phyloP scores from a whole-genome alignment of 92 coral and sea anemone genomes.

The Diadumene lineata region DNA sequence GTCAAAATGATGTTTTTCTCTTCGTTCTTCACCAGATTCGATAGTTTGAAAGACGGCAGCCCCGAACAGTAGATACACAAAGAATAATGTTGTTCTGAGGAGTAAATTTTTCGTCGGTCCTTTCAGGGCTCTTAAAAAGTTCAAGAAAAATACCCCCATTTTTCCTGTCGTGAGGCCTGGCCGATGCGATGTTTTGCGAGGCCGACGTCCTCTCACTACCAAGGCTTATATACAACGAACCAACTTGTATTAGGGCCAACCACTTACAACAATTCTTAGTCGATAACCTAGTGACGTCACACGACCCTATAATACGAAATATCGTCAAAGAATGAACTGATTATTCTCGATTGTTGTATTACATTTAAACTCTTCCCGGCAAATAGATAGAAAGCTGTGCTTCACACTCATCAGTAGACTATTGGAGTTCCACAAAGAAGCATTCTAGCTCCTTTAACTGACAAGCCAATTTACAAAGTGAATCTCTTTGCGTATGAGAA shows the following conservation, averaged over 20 bases:
- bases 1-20: conserved; percentile 82
- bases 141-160: conserved; percentile 98
- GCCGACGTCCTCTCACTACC: conserved; percentile 35
- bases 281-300: conserved; percentile 88
- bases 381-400: too few species aligned
- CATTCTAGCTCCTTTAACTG: too few species aligned
- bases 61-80: conserved; percentile 87
- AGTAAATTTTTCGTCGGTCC: conserved; percentile 93
- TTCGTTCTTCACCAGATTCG: conserved; percentile 94
- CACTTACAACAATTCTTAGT: conserved; percentile 74
- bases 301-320: conserved; percentile 57
- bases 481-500: too few species aligned
- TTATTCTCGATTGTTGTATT: conserved; percentile 66
- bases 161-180: too few species aligned
- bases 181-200: conserved; percentile 33
- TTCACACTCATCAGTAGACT: too few species aligned
- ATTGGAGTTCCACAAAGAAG: too few species aligned
- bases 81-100: conserved; percentile 76
- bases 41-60: conserved; percentile 96
- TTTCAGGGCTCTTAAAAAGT: conserved; percentile 94
- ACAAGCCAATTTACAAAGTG: too few species aligned
- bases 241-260: conserved; percentile 70
- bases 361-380: conserved; percentile 50
- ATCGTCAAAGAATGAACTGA: conserved; percentile 60
- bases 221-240: conserved; percentile 48